Percentiles rank a stretch among this genome's conserved stretches.
These are phyloP conservation scores for Polydesmus complanatus DNA, from an alignment of 2,888 invertebrate genomes.

Conservation along the genomic window DNA sequence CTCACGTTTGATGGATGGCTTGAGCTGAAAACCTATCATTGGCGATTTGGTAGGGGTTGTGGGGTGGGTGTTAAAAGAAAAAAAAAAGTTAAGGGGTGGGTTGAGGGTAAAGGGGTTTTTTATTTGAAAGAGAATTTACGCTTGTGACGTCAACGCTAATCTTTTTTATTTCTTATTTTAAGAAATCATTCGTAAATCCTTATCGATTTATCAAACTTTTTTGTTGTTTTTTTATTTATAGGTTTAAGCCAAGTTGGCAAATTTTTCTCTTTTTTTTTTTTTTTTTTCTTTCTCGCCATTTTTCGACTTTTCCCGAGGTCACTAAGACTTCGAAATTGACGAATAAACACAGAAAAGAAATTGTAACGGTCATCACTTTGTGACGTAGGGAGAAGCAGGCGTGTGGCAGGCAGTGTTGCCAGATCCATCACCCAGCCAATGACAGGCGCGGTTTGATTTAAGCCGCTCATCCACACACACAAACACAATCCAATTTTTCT, in stretches of 20 bases:
- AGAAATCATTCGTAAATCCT: background rate
- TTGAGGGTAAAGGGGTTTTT: background rate
- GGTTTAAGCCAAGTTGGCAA: background rate
- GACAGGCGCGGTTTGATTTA: background rate
- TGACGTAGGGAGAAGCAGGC: too few species aligned
- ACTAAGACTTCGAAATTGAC: too few species aligned
- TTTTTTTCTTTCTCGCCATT: too few species aligned
- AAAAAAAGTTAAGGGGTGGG: background rate
- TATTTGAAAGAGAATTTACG: background rate
- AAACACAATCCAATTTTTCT: background rate
- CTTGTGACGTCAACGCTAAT: background rate
- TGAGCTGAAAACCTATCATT: background rate
- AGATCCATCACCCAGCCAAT: background rate
- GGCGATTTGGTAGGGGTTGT: too few species aligned
- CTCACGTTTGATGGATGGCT: too few species aligned
- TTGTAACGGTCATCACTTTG: background rate
- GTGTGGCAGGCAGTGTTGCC: background rate
- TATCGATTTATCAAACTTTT: background rate
- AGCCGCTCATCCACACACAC: background rate
- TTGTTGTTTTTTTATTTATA: background rate
- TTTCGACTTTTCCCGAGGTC: background rate
- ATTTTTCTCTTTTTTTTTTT: background rate
- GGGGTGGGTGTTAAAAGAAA: too few species aligned
- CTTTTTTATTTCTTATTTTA: background rate
- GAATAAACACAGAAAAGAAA: background rate